Base-by-base conservation (phyloP, 2,888 invertebrate genomes). In the Nemoura dubitans region DNA sequence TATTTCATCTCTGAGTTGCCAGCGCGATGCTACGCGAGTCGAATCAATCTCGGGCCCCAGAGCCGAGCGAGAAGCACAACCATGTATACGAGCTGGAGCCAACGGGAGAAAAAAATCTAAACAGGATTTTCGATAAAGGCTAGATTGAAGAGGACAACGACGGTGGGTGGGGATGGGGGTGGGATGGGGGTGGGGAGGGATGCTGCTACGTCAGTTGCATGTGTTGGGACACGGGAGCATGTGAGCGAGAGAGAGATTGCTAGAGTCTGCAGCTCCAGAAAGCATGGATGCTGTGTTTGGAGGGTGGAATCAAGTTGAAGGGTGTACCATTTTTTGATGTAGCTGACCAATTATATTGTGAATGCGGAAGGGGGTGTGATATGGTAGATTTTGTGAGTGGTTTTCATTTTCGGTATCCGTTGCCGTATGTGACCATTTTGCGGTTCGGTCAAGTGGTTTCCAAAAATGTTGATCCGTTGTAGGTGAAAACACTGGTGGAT, bases 191-290 rank as follows among this genome's bases (percentile, higher is more conserved):
- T n/a, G 42, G 25, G 83, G 25, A 26, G 42, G 25, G 83, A 43
- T 59, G 59, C 21, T 83, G 36, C 43, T 27, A 86, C 81, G 87
- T 87, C 87, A 87, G 85, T 10, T 86, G 81, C 87, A 87, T 86
- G 87, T 87, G 87, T 87, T 7, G 27, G n/a, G 26, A 28, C n/a
- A 7, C 7, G 5, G 27, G 27, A 27, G 76, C 76, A 76, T 76
- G 16, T 78, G 30, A 16, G 36, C 16, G 29, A 30, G 83, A 42
- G 82, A 14, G 27, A 16, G 29, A 30, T 81, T 29, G 81, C 21
- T 28, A 30, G 36, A n/a, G 83, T 42, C 26, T 83, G 83, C 21
- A 21, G 83, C 30, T n/a, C 30, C 36, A 76, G 36, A 10, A 36
- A 59, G 59, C 59, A 59, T 10, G 59, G 21, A 59, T 21, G 21